Percentiles rank a stretch among this genome's conserved stretches.
phyloP scores from a whole-genome alignment of 1,140 invertebrate species.

The Pteromalus puparum region DNA sequence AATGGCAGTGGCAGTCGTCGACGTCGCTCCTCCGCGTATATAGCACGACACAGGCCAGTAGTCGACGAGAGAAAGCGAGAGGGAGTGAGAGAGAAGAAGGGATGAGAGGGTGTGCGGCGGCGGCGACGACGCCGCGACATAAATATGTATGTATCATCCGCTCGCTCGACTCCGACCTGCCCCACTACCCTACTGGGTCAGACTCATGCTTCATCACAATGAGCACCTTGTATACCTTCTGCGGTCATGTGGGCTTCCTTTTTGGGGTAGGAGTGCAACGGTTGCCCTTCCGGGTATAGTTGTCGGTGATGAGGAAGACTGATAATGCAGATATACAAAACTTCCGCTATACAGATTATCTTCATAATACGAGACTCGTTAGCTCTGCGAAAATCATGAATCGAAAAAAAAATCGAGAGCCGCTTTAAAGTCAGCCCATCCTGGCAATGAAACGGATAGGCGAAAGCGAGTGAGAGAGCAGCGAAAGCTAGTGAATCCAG shows the following conservation, averaged over 20 bases:
- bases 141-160: conserved; percentile 77
- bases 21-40: conserved; percentile 50
- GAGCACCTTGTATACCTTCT: conserved; percentile 60
- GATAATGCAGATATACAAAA: no score
- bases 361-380: no score
- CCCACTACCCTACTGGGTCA: conserved; percentile 75
- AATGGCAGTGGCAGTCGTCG: conserved; percentile 62
- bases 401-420: not conserved
- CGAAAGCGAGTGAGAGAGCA: conserved; percentile 48
- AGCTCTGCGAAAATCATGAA: no score
- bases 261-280: not conserved
- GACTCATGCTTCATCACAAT: conserved; percentile 76
- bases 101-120: not conserved
- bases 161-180: conserved; percentile 71
- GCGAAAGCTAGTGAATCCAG: conserved; percentile 49
- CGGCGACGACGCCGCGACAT: conserved; percentile 65
- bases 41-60: conserved; percentile 53
- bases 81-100: conserved; percentile 60
- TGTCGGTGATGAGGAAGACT: no score
- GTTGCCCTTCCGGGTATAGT: no score
- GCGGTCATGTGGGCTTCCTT: not conserved
- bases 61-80: conserved; percentile 54
- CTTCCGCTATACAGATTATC: not conserved
- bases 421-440: not conserved
- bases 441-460: conserved; percentile 30